Conservation (phyloP, 2,113 vertebrate genomes). For the Indicator maculatus region DNA sequence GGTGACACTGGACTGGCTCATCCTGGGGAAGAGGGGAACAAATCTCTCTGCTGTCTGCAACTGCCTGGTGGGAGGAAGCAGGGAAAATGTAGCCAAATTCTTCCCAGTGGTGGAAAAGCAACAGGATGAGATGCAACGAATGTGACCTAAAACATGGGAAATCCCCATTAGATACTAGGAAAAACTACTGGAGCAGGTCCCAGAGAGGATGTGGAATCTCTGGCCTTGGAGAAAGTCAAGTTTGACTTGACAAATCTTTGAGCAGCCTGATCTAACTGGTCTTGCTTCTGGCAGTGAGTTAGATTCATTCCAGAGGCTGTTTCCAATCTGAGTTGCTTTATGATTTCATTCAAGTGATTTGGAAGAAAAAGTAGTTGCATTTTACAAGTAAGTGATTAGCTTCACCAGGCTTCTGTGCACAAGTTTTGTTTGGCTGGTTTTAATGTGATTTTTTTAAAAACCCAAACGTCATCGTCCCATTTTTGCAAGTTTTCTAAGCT, state of each 20-base stretch:
- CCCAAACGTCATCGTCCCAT: not conserved
- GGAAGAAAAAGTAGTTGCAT: not conserved
- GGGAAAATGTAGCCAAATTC: not conserved
- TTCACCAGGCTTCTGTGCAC: not conserved
- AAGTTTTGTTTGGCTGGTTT: not conserved
- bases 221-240: not conserved
- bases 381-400: not conserved
- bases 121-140: not conserved
- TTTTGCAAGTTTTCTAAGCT: not conserved
- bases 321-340: not conserved
- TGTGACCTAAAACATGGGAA: not conserved
- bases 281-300: not conserved
- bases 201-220: not conserved
- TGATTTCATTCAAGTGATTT: not conserved
- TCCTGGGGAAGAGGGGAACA: not conserved
- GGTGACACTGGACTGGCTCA: not conserved
- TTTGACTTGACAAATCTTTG: not conserved
- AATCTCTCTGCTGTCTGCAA: not conserved
- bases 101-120: not conserved
- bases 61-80: not conserved
- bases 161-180: not conserved
- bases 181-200: not conserved
- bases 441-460: not conserved
- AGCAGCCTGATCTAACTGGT: not conserved
- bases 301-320: not conserved